Evolutionary conservation across 2,797 vertebrate genomes (phyloP).

Genomic region (Apogon hyalosoma): DNA sequence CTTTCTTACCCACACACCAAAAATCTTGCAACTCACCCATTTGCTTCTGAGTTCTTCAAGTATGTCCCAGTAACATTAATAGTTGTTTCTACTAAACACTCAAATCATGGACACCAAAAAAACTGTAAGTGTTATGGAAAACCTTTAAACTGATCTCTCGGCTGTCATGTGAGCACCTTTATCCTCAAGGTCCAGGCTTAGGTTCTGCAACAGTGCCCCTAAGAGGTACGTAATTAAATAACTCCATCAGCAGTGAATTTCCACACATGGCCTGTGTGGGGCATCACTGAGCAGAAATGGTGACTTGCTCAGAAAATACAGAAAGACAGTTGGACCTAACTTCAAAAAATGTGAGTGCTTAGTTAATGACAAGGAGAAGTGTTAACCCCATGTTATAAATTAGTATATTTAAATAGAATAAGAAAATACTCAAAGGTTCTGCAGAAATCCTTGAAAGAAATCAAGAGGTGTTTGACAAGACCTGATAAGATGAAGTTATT

Average conservation of each 20-base stretch:
- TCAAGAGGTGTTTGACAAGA: not conserved
- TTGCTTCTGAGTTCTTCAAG: not conserved
- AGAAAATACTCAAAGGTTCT: not conserved
- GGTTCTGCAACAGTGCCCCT: constrained; percentile 61
- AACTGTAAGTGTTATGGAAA: not conserved
- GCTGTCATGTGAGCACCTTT: not conserved
- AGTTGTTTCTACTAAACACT: not conserved
- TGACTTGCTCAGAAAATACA: constrained; percentile 21
- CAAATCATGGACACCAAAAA: not conserved
- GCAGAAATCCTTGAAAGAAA: not conserved
- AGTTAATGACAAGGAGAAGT: too few relatives aligned
- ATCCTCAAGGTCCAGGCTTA: not conserved
- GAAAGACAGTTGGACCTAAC: not conserved
- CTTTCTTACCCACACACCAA: not conserved
- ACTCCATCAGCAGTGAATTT: constrained; percentile 14
- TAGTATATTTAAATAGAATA: too few relatives aligned
- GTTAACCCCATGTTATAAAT: too few relatives aligned
- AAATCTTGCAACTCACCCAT: not conserved
- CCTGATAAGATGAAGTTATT: not conserved
- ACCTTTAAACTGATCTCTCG: not conserved
- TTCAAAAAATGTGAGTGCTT: not conserved
- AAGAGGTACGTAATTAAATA: constrained; percentile 42
- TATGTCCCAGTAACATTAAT: not conserved
- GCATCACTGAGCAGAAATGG: constrained; percentile 15
- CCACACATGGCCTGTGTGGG: constrained; percentile 5